Percentiles rank a stretch among this genome's conserved stretches.
phyloP scores from a whole-genome alignment of 2,113 vertebrate species.

The Oostethus manadensis region DNA sequence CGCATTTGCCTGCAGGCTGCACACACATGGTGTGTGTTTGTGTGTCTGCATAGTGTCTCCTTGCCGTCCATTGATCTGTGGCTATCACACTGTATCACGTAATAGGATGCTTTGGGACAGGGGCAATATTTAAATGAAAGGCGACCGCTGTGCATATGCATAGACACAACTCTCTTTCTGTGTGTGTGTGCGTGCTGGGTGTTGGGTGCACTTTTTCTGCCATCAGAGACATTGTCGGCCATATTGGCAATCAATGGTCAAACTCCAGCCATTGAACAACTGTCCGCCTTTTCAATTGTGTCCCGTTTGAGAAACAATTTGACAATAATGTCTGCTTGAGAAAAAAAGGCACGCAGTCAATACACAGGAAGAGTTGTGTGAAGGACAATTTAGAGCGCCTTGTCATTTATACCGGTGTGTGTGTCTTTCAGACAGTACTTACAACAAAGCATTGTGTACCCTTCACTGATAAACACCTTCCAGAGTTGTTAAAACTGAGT shows the following conservation, averaged over 20 bases:
- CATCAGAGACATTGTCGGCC: slow-evolving; percentile 65
- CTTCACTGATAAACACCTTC: slow-evolving; percentile 67
- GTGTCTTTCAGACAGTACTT: slow-evolving; percentile 43
- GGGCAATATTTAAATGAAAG: slow-evolving; percentile 86
- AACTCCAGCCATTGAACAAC: slow-evolving; percentile 90
- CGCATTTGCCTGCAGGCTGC: slow-evolving; percentile 59
- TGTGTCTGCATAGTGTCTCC: slow-evolving; percentile 51
- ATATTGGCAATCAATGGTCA: slow-evolving; percentile 98
- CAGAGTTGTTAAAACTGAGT: slow-evolving; percentile 55
- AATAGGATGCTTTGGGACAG: slow-evolving; percentile 56
- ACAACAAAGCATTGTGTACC: slow-evolving; percentile 60
- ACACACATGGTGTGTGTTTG: slow-evolving; percentile 25
- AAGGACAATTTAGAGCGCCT: slow-evolving; percentile 86
- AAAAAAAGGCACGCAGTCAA: slow-evolving; percentile 85
- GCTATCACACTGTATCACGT: slow-evolving; percentile 58
- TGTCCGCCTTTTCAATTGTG: slow-evolving; percentile 95
- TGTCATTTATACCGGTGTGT: slow-evolving; percentile 43
- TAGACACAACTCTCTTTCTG: slow-evolving; percentile 20
- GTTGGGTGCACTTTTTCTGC: slow-evolving; percentile 32
- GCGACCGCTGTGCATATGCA: slow-evolving; percentile 31
- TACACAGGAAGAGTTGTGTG: slow-evolving; percentile 81
- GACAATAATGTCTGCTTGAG: slow-evolving; percentile 93
- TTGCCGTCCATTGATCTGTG: slow-evolving; percentile 66
- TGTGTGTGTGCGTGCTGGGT: slow-evolving; percentile 9
- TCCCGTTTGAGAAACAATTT: slow-evolving; percentile 98